Percentiles rank a stretch among this genome's conserved stretches.
Conservation (phyloP, 2,113 vertebrate species). For the Taxidea taxus region DNA sequence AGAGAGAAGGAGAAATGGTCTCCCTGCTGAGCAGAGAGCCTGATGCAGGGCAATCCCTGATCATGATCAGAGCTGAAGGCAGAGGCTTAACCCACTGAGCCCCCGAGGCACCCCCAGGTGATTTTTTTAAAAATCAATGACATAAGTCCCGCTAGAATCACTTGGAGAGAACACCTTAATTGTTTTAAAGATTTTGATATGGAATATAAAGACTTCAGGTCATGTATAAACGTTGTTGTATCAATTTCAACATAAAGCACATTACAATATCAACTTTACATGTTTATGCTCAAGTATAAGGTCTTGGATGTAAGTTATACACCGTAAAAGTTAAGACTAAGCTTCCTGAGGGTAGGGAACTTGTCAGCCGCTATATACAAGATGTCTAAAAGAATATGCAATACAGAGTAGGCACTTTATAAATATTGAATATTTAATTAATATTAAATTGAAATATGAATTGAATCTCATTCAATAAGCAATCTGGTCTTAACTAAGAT, state of each 20-base stretch:
- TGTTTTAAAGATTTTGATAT: not conserved
- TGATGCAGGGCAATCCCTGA: no score
- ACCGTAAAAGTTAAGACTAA: not conserved
- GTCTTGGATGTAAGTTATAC: not conserved
- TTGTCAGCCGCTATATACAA: not conserved
- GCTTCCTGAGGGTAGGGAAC: not conserved
- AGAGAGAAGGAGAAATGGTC: no score
- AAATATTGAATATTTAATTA: no score
- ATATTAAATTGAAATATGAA: no score
- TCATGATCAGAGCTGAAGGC: no score
- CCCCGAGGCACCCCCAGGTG: no score
- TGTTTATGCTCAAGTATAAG: not conserved
- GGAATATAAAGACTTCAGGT: not conserved
- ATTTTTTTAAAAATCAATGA: not conserved
- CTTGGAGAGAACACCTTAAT: not conserved
- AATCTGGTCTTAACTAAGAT: not conserved
- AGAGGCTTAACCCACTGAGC: no score
- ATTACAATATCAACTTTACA: not conserved
- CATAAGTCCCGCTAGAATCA: not conserved
- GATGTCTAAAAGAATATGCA: not conserved
- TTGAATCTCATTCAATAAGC: not conserved
- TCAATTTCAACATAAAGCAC: not conserved
- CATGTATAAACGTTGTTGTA: not conserved
- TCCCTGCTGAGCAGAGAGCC: no score
- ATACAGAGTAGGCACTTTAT: not conserved